phyloP scores from a whole-genome alignment of 1,140 invertebrate genomes.

The Pogonognathellus flavescens region DNA sequence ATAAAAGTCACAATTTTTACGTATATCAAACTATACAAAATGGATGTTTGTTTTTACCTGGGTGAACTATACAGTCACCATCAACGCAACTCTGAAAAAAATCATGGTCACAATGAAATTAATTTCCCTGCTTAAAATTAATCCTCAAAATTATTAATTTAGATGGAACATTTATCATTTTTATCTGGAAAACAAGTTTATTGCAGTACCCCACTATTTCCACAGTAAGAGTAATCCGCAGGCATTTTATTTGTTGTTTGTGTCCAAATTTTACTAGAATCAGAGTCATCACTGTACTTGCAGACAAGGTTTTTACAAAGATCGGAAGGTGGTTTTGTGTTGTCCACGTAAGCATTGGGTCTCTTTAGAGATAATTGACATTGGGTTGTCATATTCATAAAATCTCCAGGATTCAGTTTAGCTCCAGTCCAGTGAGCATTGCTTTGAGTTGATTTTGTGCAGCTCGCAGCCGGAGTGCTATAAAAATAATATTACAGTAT shows the following conservation, averaged over 20 bases:
- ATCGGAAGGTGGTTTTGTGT: neutral
- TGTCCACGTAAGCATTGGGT: conserved; percentile 13
- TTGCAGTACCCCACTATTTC: neutral
- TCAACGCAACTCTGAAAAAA: conserved; percentile 30
- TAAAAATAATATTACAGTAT: no score
- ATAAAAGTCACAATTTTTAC: no score
- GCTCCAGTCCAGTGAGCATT: neutral
- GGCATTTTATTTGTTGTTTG: conserved; percentile 2
- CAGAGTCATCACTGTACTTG: conserved; percentile 4
- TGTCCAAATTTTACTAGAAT: no score
- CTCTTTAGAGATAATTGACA: conserved; percentile 29
- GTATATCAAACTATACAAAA: no score
- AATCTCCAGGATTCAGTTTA: conserved; percentile 50
- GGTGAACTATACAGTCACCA: conserved; percentile 21
- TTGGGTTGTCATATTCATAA: conserved; percentile 38
- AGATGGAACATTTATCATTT: no score
- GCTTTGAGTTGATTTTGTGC: conserved; percentile 1
- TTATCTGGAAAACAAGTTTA: no score
- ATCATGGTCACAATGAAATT: no score
- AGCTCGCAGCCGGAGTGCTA: conserved; percentile 15
- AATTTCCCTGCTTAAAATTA: no score
- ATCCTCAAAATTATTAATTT: no score
- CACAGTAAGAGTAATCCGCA: conserved; percentile 31
- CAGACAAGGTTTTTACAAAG: conserved; percentile 34
- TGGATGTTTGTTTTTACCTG: neutral